Evolutionary conservation across 2,797 vertebrate genomes (phyloP).

Genomic region (Australoheros facetus): DNA sequence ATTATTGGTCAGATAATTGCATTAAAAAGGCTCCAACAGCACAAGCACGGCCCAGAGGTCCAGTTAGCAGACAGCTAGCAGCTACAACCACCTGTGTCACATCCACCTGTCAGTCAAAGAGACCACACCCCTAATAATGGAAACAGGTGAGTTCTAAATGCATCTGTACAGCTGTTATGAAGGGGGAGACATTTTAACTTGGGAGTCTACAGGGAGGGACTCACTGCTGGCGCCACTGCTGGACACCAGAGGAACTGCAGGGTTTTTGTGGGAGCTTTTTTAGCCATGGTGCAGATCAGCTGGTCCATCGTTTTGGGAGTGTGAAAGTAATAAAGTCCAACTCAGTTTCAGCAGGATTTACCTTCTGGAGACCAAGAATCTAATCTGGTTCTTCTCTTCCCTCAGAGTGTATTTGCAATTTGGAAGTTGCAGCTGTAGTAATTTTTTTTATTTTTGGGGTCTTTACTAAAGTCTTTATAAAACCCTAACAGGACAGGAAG

Average conservation of each 20-base stretch:
- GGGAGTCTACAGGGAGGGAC: neutral
- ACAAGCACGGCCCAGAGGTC: neutral
- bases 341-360: neutral
- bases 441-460: too few species aligned
- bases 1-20: too few species aligned
- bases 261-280: neutral
- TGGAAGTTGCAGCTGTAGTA: too few species aligned
- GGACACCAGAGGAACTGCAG: neutral
- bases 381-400: neutral
- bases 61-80: neutral
- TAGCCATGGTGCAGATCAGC: neutral
- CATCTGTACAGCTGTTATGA: too few species aligned
- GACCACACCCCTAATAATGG: neutral
- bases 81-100: neutral
- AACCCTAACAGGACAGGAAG: neutral
- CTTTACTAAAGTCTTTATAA: neutral
- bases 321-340: neutral
- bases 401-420: neutral
- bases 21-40: neutral
- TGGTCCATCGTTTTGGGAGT: neutral
- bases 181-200: neutral
- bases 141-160: too few species aligned
- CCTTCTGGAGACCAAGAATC: too few species aligned
- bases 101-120: neutral
- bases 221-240: neutral